phyloP scores from a whole-genome alignment of 2,888 invertebrate genomes.

The Parnassius mnemosyne region DNA sequence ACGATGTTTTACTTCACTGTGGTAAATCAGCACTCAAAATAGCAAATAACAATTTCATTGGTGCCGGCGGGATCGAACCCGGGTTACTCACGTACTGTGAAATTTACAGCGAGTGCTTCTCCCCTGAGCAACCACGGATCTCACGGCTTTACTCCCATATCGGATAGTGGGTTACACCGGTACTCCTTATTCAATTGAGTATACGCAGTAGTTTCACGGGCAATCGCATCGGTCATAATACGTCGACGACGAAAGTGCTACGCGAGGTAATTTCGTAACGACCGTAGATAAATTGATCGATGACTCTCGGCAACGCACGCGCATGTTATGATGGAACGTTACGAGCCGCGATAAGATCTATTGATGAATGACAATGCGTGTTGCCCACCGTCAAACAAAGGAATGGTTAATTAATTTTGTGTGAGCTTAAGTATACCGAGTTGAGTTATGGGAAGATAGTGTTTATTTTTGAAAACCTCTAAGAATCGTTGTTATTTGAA shows the following conservation, averaged over 20 bases:
- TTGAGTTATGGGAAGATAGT: background rate
- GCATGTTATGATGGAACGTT: background rate
- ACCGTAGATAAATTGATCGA: background rate
- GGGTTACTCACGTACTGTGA: too few species aligned
- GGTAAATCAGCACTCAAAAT: too few species aligned
- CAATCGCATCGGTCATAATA: background rate
- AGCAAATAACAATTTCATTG: too few species aligned
- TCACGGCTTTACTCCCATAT: too few species aligned
- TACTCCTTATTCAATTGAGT: background rate
- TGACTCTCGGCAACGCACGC: background rate
- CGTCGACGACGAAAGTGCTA: background rate
- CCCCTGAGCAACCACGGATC: too few species aligned
- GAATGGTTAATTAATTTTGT: conserved; percentile 3
- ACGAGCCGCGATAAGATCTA: background rate
- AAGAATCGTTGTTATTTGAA: too few species aligned
- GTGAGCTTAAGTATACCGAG: background rate
- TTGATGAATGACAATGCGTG: background rate
- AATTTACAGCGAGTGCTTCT: too few species aligned
- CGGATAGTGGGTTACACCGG: too few species aligned
- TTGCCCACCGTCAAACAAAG: conserved; percentile 2
- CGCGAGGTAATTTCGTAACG: background rate
- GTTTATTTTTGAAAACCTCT: background rate
- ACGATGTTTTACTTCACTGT: too few species aligned
- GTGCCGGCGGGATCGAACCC: too few species aligned
- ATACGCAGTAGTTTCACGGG: background rate